Base-by-base conservation (phyloP, 2,797 vertebrate genomes). In the Lerista edwardsae region DNA sequence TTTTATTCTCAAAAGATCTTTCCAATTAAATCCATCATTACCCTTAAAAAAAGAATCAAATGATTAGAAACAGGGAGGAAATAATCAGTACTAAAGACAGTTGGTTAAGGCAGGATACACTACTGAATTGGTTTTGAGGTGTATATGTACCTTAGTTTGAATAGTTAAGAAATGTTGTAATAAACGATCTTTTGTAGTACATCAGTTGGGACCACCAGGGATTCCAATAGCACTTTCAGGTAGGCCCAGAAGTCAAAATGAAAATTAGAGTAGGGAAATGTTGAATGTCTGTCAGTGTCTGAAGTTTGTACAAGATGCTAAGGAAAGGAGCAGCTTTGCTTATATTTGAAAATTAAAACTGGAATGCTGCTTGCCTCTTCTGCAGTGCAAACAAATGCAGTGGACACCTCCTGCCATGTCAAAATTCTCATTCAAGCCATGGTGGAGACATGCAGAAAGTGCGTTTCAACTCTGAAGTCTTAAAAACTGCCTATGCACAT, bases 1-100 rank as follows among this genome's bases (percentile, higher is more conserved):
- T 95, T 98, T 99, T 78, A 99, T 99, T 94, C 97, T 96, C 87
- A 99, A 93, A 91, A 99, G 97, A 91, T 99, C 98, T 94, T 99
- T 99, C 98, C 98, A 99, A 94, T 97, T 98, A 86, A 98, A 96
- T 79, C 97, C 97, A 90, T 99, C 98, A 67, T 96, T 97, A 39
- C 95, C 96, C 98, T 99, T 88, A 67, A 86, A 88, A 88, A 91
- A 78, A 78, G 75, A 91, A 87, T 75, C 29, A 79, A 71, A 44
- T 75, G 5, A 62, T 78, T 74, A 31, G 0, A 80, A 19, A 2
- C 2, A 79, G 82, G 4, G 17, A 6, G 68, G 2, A 62, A 17
- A 27, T 55, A 14, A 90, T 64, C 0, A 5, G 41, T 77, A 41
- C 2, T 51, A 0, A 25, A 81, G 2, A 82, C 8, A 21, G 1